These are phyloP conservation scores for Xylota segnis DNA, from an alignment of 2,888 invertebrate genomes.

Conservation along the genomic window DNA sequence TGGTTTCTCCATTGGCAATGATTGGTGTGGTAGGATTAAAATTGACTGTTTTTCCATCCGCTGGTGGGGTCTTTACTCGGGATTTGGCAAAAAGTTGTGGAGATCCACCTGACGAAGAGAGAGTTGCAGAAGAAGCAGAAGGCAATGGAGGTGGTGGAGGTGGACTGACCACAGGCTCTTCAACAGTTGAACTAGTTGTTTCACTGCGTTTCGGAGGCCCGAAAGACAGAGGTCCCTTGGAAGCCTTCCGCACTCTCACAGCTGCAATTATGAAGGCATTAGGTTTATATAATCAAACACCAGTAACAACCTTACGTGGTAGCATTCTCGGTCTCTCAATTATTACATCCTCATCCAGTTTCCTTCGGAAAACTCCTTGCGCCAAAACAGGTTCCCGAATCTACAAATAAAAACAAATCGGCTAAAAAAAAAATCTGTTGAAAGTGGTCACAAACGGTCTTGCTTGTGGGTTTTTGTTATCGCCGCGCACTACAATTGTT, in stretches of 20 bases:
- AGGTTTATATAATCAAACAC: not conserved
- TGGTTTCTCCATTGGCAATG: slow-evolving; percentile 48
- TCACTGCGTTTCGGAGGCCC: slow-evolving; percentile 62
- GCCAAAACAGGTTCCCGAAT: slow-evolving; percentile 80
- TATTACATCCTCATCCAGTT: slow-evolving; percentile 81
- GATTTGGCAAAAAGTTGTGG: slow-evolving; percentile 49
- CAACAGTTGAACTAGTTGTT: slow-evolving; percentile 65
- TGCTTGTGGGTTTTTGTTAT: slow-evolving; percentile 37
- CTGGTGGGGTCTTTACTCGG: slow-evolving; percentile 33
- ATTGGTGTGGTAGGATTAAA: slow-evolving; percentile 30
- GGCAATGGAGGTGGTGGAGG: slow-evolving; percentile 74
- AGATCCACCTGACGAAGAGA: slow-evolving; percentile 42
- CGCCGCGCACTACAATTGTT: slow-evolving; percentile 40
- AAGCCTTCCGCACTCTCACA: slow-evolving; percentile 77
- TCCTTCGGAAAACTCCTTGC: slow-evolving; percentile 82
- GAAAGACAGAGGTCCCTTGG: slow-evolving; percentile 69
- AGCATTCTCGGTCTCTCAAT: slow-evolving; percentile 80
- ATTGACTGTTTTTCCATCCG: slow-evolving; percentile 41
- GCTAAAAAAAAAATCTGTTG: slow-evolving; percentile 12
- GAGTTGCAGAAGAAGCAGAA: slow-evolving; percentile 56
- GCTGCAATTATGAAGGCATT: slow-evolving; percentile 68
- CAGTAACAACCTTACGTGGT: slow-evolving; percentile 79
- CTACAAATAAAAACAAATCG: slow-evolving; percentile 77
- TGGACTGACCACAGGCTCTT: slow-evolving; percentile 69
- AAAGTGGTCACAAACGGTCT: slow-evolving; percentile 9